Evolutionary conservation across 1,140 invertebrate species (phyloP).

Genomic region (Lineus longissimus): DNA sequence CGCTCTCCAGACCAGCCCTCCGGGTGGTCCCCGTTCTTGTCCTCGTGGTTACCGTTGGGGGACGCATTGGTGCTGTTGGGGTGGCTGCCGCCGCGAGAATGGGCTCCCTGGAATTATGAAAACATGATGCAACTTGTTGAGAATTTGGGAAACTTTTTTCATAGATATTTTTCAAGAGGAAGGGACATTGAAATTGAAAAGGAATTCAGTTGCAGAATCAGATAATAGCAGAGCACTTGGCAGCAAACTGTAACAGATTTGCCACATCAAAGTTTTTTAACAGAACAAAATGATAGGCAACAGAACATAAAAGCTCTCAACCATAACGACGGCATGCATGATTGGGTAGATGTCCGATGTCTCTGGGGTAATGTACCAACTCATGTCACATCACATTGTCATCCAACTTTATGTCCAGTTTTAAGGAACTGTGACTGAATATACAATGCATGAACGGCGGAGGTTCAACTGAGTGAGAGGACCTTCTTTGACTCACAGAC

Average conservation of each 20-base stretch:
- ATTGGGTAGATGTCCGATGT: too few species aligned
- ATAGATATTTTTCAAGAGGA: background rate
- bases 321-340: too few species aligned
- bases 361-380: too few species aligned
- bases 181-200: background rate
- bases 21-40: background rate
- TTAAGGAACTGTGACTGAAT: too few species aligned
- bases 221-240: background rate
- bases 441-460: too few species aligned
- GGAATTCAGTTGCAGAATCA: background rate
- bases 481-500: too few species aligned
- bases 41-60: background rate
- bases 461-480: too few species aligned
- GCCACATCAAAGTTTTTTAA: background rate
- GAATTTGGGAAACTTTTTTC: background rate
- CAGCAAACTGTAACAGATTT: background rate
- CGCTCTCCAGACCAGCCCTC: background rate
- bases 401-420: too few species aligned
- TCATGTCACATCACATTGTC: too few species aligned
- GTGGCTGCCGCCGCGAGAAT: constrained; percentile 1
- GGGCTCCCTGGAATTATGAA: background rate
- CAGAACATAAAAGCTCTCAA: too few species aligned
- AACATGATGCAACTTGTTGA: background rate
- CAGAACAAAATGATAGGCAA: background rate
- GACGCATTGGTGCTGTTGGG: background rate